Evolutionary conservation across 2,797 vertebrate genomes (phyloP), one percentile per base, ranked within the genome.

Genomic region (Champsocephalus esox): DNA sequence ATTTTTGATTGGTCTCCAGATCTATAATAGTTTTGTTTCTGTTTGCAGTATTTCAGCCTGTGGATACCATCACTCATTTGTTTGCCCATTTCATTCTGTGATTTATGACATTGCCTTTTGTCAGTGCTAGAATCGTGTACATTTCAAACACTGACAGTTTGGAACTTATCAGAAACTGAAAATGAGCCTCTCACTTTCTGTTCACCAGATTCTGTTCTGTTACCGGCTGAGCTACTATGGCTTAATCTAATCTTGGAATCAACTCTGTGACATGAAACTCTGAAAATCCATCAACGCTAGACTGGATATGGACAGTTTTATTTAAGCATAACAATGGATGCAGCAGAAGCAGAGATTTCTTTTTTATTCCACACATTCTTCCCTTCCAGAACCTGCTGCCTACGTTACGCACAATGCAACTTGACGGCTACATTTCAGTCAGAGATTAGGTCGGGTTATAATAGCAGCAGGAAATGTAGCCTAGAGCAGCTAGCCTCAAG

Each of bases 161-260:
- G 14, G 73, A 65, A 49, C n/a, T 61, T 19, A 68, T 54, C 1
- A 1, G 21, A 3, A 48, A 34, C 63, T 64, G 10, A 74, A 17
- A 50, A 19, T 50, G 28, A 38, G 34, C 7, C 34, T 38, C 8
- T 38, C 34, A 9, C 34, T 38, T 44, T 7, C 38, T 59, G 21
- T 57, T 28, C 12, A 17, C 17, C 12, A 48, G 4, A 64, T 19
- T 19, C 19, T 19, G 34, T 66, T 59, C 13, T 1, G 4, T 48
- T 19, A 41, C 21, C 34, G 51, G 52, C 59, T 51, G 54, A 59
- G 50, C 28, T 66, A 57, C 50, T 24, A 19, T 13, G 34, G 54
- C 55, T 58, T 43, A 56, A 71, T 48, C 45, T 41, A 12, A 60
- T 63, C 48, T 75, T 45, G 9, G 59, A 38, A 57, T 61, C 21